These are phyloP conservation scores for Oenanthe oenanthe DNA, from an alignment of 2,113 vertebrate species.

Conservation along the genomic window DNA sequence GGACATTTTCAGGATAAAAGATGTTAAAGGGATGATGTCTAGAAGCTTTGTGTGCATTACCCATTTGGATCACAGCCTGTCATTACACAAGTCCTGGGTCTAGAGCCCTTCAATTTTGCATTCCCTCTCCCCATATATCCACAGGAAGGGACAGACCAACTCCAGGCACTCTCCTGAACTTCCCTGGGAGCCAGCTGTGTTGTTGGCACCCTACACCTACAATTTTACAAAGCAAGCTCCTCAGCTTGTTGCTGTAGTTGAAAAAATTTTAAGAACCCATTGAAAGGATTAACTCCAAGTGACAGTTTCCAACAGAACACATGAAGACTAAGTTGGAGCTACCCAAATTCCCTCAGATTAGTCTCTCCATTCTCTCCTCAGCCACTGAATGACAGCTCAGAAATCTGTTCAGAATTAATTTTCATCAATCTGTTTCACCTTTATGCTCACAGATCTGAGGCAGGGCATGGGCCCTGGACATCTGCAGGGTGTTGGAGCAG, in stretches of 20 bases:
- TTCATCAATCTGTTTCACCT: background rate
- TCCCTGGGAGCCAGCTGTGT: background rate
- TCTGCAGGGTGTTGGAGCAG: background rate
- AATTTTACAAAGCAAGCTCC: background rate
- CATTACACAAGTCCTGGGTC: background rate
- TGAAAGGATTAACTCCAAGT: background rate
- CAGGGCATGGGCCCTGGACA: background rate
- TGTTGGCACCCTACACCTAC: background rate
- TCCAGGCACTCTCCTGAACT: background rate
- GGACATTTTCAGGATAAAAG: background rate
- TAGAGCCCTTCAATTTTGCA: background rate
- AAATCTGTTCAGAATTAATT: conserved; percentile 10
- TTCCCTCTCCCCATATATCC: background rate
- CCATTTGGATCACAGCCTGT: background rate
- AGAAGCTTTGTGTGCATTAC: background rate
- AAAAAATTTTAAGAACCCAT: background rate
- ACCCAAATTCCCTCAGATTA: background rate
- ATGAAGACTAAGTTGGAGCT: background rate
- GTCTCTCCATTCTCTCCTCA: background rate
- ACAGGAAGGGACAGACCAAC: background rate
- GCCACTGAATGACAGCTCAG: background rate
- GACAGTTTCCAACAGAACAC: background rate
- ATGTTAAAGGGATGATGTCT: background rate
- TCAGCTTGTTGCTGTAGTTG: background rate
- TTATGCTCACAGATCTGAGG: background rate